Conservation (phyloP, 2,113 vertebrate genomes). For the Zonotrichia leucophrys region DNA sequence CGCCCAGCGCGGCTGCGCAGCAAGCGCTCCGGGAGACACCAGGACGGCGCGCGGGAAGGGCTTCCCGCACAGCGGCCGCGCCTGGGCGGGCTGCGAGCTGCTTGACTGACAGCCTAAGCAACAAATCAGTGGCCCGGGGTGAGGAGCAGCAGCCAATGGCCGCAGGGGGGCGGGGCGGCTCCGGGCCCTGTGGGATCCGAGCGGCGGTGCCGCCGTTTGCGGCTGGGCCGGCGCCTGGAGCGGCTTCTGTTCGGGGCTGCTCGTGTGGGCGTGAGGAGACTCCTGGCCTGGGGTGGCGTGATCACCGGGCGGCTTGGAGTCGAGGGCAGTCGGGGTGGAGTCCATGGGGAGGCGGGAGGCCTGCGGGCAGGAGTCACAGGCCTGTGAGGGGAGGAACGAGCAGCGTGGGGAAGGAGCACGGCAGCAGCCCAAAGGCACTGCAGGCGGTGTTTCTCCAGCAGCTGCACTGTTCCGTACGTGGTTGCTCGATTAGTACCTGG, state of each 20-base stretch:
- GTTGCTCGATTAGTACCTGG: rapidly evolving
- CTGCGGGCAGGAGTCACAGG: rapidly evolving
- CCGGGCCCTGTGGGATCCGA: rapidly evolving
- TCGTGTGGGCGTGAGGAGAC: rapidly evolving
- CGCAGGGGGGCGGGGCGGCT: neutral
- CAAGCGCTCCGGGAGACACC: neutral
- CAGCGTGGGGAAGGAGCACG: rapidly evolving
- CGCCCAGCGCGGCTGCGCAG: neutral
- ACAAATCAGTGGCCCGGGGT: rapidly evolving
- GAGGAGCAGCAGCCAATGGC: neutral
- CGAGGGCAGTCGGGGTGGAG: neutral
- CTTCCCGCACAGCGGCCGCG: rapidly evolving
- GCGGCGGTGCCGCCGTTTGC: rapidly evolving
- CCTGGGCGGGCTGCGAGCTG: rapidly evolving
- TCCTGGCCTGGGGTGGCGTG: rapidly evolving
- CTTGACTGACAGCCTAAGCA: neutral
- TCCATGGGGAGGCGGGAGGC: too few relatives aligned
- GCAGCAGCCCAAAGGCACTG: rapidly evolving
- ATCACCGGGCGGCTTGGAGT: rapidly evolving
- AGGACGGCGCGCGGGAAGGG: neutral
- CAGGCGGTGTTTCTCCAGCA: rapidly evolving
- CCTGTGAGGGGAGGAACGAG: neutral
- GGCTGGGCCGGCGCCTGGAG: rapidly evolving
- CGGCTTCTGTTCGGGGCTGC: rapidly evolving
- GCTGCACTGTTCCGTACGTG: rapidly evolving